Evolutionary conservation across 2,797 vertebrate species (phyloP), one percentile per base, ranked within the genome.

Genomic region (Rhinogobio ventralis): DNA sequence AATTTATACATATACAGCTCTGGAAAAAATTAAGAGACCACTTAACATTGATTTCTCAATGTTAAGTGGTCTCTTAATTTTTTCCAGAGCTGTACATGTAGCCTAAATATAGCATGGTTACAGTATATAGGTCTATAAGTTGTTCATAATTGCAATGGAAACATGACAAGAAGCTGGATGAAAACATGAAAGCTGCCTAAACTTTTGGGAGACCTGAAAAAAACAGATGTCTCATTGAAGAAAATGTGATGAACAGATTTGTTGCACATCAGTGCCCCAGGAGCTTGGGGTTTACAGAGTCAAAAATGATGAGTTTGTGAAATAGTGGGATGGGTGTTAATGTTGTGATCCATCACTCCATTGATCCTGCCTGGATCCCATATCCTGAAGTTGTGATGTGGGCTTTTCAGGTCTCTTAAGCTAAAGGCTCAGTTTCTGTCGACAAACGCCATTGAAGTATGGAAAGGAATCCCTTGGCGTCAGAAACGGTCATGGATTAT

Each of bases 271-370:
- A 79, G 45, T 1, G 1, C 33, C 23, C 23, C 17, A 8, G 30
- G 33, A 81, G 66, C 33, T 55, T 19, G 66, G 49, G 28, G 14
- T 81, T 81, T 67, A 68, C 49, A 1, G 49, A 81, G 49, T 81
- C 23, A 39, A 69, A 80, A 69, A 81, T 28, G 15, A 69, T 42
- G 79, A 81, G 79, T 69, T 30, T 25, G 49, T 55, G 66, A 81
- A 73, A 81, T 53, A n/a, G 53, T 45, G 5, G 68, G 57, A 81
- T 66, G 69, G 49, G 69, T 66, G 51, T 45, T 81, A 81, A 85
- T 85, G 78, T 85, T 60, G 60, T 85, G 36, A 81, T 85, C 69
- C 49, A n/a, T 85, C 69, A 80, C 71, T 81, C 57, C 46, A 75
- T 85, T 57, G 78, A 81, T 74, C 71, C 36, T 68, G 60, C 33